Percentiles rank a stretch among this genome's conserved stretches.
phyloP scores from a whole-genome alignment of 1,140 invertebrate species.

The Whitmania pigra region DNA sequence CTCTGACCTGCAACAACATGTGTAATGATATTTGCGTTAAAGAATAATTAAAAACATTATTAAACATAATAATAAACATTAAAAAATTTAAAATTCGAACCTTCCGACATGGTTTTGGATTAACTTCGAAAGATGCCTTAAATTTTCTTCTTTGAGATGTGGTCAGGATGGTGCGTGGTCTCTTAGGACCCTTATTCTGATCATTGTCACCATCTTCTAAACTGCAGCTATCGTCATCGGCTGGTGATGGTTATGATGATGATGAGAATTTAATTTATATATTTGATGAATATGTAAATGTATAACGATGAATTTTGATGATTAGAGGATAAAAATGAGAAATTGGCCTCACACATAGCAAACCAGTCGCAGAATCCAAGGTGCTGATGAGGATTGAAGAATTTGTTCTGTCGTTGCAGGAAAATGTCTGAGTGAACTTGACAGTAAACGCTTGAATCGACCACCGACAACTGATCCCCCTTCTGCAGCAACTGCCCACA shows the following conservation, averaged over 20 bases:
- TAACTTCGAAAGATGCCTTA: slow-evolving; percentile 94
- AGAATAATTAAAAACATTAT: too few species aligned
- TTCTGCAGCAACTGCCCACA: slow-evolving; percentile 83
- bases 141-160: slow-evolving; percentile 91
- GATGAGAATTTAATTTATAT: neutral
- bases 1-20: slow-evolving; percentile 50
- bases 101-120: slow-evolving; percentile 92
- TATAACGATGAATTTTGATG: neutral
- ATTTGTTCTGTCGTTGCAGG: neutral
- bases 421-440: slow-evolving; percentile 62
- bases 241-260: slow-evolving; percentile 26
- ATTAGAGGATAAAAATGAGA: neutral
- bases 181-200: slow-evolving; percentile 63
- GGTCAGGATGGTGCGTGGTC: slow-evolving; percentile 89
- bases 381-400: slow-evolving; percentile 1
- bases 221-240: slow-evolving; percentile 37
- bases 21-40: neutral
- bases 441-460: slow-evolving; percentile 84
- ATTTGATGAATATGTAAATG: neutral
- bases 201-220: slow-evolving; percentile 37
- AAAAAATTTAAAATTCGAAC: slow-evolving; percentile 47
- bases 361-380: slow-evolving; percentile 11
- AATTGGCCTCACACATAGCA: slow-evolving; percentile 2
- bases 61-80: neutral
- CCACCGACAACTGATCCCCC: slow-evolving; percentile 84